Base-by-base conservation (phyloP, 2,113 vertebrate species). In the Pluvianellus socialis region DNA sequence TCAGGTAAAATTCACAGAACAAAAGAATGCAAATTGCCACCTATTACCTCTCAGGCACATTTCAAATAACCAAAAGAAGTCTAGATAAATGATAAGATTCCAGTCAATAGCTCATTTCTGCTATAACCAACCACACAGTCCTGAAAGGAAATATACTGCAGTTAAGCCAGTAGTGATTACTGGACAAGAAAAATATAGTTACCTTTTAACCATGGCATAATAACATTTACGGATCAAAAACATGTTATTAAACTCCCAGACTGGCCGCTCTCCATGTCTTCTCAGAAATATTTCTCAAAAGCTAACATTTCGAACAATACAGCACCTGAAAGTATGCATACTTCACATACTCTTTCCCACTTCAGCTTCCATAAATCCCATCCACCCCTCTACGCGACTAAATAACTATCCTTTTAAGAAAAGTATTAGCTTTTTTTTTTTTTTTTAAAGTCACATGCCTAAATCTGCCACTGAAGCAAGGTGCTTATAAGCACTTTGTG, bases 101-200 rank as follows among this genome's bases (percentile, higher is more conserved):
- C 96, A 97, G 98, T 97, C 96, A 98, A 97, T 97, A 97, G 98
- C 97, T 98, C 95, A 97, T 95, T 98, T 96, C 90, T 96, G 74
- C 96, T 96, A 77, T 79, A 94, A 97, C 92, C 94, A 97, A 94
- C 86, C 94, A 95, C 92, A 86, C 58, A 74, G 83, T 74, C 92
- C 95, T 93, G 88, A 97, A 96, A 95, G 91, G 95, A 97, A 98
- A 97, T 47, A 86, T 59, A 58, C 53, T 42, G 76, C 88, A 88
- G 91, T 94, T 96, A 95, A 98, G 91, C 95, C 95, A 95, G 77
- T 23, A 94, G 93, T 88, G 94, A 88, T 96, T 96, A 96, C 92
- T 70, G 96, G 94, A 87, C 91, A 95, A 94, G 91, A 95, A 94
- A 97, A 97, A 96, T 81, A 96, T 6, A 84, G 82, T 90, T 96